A percentile compares a stretch with the other conserved stretches of the same genome.
Conservation (phyloP, 2,113 vertebrate genomes). For the Aythya baeri region DNA sequence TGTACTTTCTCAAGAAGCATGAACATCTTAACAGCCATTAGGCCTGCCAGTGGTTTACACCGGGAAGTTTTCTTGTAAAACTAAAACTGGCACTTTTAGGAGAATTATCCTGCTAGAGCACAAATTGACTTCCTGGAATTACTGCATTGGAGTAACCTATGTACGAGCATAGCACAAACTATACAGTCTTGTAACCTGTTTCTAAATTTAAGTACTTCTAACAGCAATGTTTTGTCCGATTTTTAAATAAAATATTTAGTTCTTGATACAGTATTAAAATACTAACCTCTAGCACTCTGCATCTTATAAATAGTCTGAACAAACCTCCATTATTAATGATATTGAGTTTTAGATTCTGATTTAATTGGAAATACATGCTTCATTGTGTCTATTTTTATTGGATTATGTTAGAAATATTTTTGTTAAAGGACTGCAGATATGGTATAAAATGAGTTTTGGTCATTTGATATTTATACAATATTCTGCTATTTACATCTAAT, state of each 20-base stretch:
- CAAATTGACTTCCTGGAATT: not conserved
- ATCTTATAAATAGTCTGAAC: not conserved
- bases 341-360: not conserved
- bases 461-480: not conserved
- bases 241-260: not conserved
- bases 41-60: not conserved
- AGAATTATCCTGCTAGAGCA: not conserved
- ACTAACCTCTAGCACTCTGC: not conserved
- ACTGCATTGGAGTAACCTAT: not conserved
- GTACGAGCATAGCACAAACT: not conserved
- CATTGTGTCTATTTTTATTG: not conserved
- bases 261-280: not conserved
- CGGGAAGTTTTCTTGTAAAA: not conserved
- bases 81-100: not conserved
- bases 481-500: not conserved
- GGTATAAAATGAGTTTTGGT: not conserved
- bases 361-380: not conserved
- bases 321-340: not conserved
- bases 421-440: not conserved
- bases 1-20: slow-evolving; percentile 22
- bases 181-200: not conserved
- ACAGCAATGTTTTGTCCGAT: not conserved
- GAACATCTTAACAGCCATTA: not conserved
- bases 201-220: not conserved
- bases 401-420: not conserved